phyloP scores from a whole-genome alignment of 2,113 vertebrate genomes.

The Todiramphus saurophagus region DNA sequence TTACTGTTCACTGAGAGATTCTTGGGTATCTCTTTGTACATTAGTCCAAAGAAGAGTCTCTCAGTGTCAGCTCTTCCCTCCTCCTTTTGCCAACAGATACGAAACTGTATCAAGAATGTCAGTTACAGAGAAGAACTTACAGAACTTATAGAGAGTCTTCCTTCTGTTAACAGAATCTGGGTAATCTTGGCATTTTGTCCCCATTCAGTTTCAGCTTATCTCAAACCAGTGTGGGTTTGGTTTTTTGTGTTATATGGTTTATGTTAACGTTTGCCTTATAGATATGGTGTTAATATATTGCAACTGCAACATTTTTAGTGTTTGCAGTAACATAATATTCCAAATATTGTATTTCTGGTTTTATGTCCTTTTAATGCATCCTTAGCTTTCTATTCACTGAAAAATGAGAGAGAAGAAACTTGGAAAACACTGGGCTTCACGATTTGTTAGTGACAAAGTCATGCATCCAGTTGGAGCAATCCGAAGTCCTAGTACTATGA shows the following conservation, averaged over 20 bases:
- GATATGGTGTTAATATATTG: background rate
- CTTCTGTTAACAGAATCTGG: background rate
- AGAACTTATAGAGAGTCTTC: background rate
- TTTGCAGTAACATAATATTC: background rate
- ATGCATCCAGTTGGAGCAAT: background rate
- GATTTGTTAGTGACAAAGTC: background rate
- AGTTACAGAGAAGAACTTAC: background rate
- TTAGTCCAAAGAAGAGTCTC: background rate
- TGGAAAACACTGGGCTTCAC: background rate
- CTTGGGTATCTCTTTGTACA: background rate
- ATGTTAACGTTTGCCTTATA: background rate
- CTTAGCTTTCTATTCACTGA: background rate
- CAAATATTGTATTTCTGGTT: background rate
- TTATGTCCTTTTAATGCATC: background rate
- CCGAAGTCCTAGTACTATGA: background rate
- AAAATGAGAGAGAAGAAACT: background rate
- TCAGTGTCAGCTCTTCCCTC: slow-evolving; percentile 1
- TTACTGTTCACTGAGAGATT: background rate
- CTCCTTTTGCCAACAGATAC: background rate
- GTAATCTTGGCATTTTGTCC: background rate
- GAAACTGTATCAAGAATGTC: background rate
- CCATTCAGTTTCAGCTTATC: background rate
- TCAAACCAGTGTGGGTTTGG: background rate
- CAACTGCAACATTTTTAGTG: background rate
- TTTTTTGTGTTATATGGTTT: background rate